Conservation (phyloP, 35 echinoderm and acorn worm species). For the Apostichopus californicus region DNA sequence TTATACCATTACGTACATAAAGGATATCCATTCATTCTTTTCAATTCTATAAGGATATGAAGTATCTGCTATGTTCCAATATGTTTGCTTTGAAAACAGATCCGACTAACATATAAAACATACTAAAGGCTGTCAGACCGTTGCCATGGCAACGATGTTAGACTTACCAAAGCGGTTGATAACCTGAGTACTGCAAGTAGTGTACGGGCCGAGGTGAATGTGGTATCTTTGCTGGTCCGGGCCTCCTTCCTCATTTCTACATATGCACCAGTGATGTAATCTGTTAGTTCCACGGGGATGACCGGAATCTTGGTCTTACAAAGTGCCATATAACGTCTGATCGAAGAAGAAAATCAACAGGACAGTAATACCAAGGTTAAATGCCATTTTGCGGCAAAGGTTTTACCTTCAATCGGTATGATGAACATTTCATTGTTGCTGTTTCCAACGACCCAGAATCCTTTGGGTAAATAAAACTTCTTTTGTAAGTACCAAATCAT, state of each 20-base stretch:
- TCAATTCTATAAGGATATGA: no score
- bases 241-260: conserved; percentile 99
- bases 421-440: neutral
- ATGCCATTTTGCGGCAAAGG: neutral
- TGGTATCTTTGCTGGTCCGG: conserved; percentile 89
- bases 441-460: neutral
- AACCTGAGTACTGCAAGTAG: conserved; percentile 92
- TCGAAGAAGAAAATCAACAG: neutral
- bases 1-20: no score
- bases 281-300: conserved; percentile 82
- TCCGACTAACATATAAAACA: no score
- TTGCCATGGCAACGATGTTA: neutral
- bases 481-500: no score
- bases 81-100: no score
- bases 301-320: conserved; percentile 93
- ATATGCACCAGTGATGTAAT: conserved; percentile 99
- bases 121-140: no score
- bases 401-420: neutral
- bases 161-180: conserved; percentile 93
- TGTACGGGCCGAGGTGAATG: conserved; percentile 92
- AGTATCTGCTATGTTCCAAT: no score
- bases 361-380: neutral
- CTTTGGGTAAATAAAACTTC: no score
- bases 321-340: conserved; percentile 90
- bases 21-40: no score